A percentile compares a stretch with the other conserved stretches of the same genome.
phyloP scores from a whole-genome alignment of 2,888 invertebrate species.

The Aspidapion aeneum region DNA sequence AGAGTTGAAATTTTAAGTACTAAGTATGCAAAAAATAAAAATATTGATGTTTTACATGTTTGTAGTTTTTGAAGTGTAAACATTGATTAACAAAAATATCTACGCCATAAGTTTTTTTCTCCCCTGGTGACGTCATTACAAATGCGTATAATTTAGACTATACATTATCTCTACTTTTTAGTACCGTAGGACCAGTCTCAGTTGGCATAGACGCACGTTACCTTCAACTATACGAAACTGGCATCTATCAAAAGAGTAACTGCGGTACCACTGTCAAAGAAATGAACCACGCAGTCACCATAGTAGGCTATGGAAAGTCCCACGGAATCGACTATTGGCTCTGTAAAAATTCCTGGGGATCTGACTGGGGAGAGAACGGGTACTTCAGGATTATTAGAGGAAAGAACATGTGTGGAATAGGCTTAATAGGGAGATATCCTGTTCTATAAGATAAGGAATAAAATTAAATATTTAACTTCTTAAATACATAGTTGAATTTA shows the following conservation, averaged over 20 bases:
- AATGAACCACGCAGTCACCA: slow-evolving; percentile 66
- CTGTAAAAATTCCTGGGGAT: neutral
- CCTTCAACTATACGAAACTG: neutral
- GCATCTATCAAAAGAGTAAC: neutral
- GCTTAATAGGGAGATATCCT: neutral
- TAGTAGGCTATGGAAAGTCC: slow-evolving; percentile 62
- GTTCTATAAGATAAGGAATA: neutral
- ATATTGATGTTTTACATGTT: too few species aligned
- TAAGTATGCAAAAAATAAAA: too few species aligned
- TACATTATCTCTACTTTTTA: too few species aligned
- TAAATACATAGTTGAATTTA: neutral
- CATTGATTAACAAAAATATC: too few species aligned
- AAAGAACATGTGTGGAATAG: neutral
- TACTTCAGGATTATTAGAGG: neutral
- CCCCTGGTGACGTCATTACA: too few species aligned
- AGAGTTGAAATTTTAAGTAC: too few species aligned
- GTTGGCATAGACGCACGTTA: slow-evolving; percentile 17
- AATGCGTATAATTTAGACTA: too few species aligned
- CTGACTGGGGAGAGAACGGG: neutral
- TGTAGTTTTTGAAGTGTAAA: too few species aligned
- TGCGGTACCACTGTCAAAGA: slow-evolving; percentile 54
- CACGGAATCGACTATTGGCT: neutral
- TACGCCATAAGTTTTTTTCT: too few species aligned
- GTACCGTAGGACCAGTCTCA: slow-evolving; percentile 16
- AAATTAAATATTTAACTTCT: neutral